A percentile compares a stretch with the other conserved stretches of the same genome.
Evolutionary conservation across 2,888 invertebrate genomes (phyloP).

Genomic region (Drosophila cognata): DNA sequence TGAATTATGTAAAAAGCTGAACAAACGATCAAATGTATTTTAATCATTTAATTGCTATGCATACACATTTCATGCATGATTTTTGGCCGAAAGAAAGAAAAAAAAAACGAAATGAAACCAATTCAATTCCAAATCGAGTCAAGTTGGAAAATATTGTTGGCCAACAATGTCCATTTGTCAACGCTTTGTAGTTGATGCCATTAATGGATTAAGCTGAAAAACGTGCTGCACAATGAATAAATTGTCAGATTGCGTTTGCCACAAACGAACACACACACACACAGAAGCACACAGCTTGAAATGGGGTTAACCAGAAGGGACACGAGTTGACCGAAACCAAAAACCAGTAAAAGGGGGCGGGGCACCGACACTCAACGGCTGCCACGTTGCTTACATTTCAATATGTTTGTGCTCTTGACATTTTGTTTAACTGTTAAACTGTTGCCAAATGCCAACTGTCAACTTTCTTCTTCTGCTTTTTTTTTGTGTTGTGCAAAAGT

Average conservation of each 20-base stretch:
- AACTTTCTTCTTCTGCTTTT: conserved; percentile 39
- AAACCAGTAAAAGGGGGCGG: conserved; percentile 11
- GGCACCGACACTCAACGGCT: conserved; percentile 12
- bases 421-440: conserved; percentile 73
- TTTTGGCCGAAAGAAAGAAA: conserved; percentile 5
- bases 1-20: background rate
- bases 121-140: conserved; percentile 24
- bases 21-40: conserved; percentile 11
- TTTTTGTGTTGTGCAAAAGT: conserved; percentile 31
- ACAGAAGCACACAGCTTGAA: conserved; percentile 19
- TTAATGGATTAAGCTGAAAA: conserved; percentile 60
- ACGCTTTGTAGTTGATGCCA: conserved; percentile 61
- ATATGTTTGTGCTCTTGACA: conserved; percentile 71
- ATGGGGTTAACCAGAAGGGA: conserved; percentile 50
- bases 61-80: background rate
- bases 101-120: conserved; percentile 5
- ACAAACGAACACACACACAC: conserved; percentile 12
- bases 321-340: conserved; percentile 36
- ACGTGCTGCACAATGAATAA: conserved; percentile 70
- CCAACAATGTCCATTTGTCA: conserved; percentile 49
- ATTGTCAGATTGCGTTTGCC: conserved; percentile 68
- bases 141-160: conserved; percentile 18
- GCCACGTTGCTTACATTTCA: conserved; percentile 73
- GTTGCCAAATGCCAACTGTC: conserved; percentile 76
- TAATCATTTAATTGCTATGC: conserved; percentile 38